Evolutionary conservation across 2,113 vertebrate species (phyloP).

Genomic region (Neotoma lepida): DNA sequence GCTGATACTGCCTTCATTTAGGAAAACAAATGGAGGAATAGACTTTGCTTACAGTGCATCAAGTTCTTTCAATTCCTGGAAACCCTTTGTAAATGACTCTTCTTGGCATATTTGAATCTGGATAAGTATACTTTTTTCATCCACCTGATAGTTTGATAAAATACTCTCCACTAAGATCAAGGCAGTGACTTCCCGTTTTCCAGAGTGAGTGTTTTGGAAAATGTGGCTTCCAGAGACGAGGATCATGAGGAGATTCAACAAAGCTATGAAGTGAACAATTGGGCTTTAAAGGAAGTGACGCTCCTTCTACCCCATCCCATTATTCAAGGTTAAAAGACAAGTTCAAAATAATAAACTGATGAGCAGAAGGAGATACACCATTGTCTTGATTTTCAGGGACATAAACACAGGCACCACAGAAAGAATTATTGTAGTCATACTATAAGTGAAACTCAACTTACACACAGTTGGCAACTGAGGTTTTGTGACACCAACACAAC

Average conservation of each 20-base stretch:
- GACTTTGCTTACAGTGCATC: slow-evolving; percentile 30
- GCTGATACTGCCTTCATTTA: slow-evolving; percentile 47
- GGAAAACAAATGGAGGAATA: slow-evolving; percentile 51
- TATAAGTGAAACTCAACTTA: neutral
- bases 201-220: neutral
- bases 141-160: neutral
- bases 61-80: slow-evolving; percentile 60
- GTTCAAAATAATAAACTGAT: neutral
- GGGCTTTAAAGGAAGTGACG: neutral
- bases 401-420: neutral
- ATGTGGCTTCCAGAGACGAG: neutral
- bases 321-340: slow-evolving; percentile 18
- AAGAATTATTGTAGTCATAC: neutral
- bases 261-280: neutral
- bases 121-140: slow-evolving; percentile 44
- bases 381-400: neutral
- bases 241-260: neutral
- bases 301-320: neutral
- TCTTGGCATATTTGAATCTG: slow-evolving; percentile 66
- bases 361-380: neutral
- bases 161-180: neutral
- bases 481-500: neutral
- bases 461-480: neutral
- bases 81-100: slow-evolving; percentile 41
- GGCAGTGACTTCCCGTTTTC: neutral